Evolutionary conservation across 2,797 vertebrate genomes (phyloP).

Genomic region (Spheniscus humboldti): DNA sequence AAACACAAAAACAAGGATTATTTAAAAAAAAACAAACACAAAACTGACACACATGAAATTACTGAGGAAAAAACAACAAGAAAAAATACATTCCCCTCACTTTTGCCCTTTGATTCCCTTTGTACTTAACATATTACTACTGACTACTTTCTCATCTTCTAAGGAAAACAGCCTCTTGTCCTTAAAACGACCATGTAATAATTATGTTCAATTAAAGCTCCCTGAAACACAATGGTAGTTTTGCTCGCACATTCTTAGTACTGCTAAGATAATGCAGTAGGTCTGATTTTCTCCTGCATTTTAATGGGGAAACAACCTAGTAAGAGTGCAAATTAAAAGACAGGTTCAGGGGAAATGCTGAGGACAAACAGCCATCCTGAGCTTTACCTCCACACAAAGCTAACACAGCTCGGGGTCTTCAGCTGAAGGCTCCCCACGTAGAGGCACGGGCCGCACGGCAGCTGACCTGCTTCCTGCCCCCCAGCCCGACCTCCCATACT

Average conservation of each 20-base stretch:
- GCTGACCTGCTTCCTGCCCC: neutral
- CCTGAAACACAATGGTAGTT: accelerated
- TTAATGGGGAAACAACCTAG: neutral
- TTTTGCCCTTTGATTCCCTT: neutral
- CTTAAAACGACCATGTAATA: neutral
- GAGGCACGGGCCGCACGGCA: accelerated
- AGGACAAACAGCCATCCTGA: neutral
- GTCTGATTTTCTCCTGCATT: neutral
- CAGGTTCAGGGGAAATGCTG: neutral
- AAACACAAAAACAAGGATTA: neutral
- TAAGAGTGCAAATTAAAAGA: neutral
- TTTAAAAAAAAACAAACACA: neutral
- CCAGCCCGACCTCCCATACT: accelerated
- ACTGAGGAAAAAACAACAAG: neutral
- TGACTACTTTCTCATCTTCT: neutral
- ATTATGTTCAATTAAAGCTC: neutral
- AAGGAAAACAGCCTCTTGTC: neutral
- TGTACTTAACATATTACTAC: neutral
- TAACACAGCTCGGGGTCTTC: neutral
- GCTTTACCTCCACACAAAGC: neutral
- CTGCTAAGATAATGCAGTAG: neutral
- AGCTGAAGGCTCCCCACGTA: neutral
- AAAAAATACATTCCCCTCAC: neutral
- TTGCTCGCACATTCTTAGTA: neutral
- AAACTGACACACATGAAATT: neutral